A percentile compares a stretch with the other conserved stretches of the same genome.
Conservation (phyloP, 1,140 invertebrate species). For the Streblospio benedicti region DNA sequence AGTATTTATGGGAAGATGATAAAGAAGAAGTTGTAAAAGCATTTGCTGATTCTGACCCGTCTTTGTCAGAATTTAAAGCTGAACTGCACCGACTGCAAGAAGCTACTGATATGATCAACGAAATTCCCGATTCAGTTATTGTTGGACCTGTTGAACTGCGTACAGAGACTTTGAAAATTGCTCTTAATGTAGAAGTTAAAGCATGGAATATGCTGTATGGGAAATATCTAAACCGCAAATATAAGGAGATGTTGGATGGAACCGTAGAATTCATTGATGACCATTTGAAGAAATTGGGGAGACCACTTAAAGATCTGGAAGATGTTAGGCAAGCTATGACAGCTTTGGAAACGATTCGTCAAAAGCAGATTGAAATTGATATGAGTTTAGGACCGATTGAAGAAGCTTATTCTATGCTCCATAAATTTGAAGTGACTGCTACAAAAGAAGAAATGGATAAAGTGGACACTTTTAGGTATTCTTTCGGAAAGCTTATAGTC, state of each 20-base stretch:
- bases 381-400: conserved; percentile 86
- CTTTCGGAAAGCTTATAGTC: conserved; percentile 69
- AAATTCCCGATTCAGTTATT: conserved; percentile 26
- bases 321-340: conserved; percentile 89
- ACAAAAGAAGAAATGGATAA: conserved; percentile 80
- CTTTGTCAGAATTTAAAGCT: too few species aligned
- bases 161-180: conserved; percentile 74
- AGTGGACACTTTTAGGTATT: conserved; percentile 81
- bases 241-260: conserved; percentile 77
- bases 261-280: conserved; percentile 72
- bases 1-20: conserved; percentile 38
- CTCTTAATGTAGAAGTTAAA: conserved; percentile 73
- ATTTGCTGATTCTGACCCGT: conserved; percentile 12
- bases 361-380: conserved; percentile 92
- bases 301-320: conserved; percentile 80
- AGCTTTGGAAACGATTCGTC: conserved; percentile 80
- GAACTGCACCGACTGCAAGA: too few species aligned
- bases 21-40: conserved; percentile 30
- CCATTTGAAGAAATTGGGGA: conserved; percentile 74
- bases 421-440: conserved; percentile 73
- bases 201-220: conserved; percentile 74
- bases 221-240: conserved; percentile 82
- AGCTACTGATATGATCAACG: too few species aligned
- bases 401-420: conserved; percentile 87
- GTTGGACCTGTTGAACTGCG: conserved; percentile 36